Base-by-base conservation (phyloP, 2,888 invertebrate species). In the Anorthoa munda region DNA sequence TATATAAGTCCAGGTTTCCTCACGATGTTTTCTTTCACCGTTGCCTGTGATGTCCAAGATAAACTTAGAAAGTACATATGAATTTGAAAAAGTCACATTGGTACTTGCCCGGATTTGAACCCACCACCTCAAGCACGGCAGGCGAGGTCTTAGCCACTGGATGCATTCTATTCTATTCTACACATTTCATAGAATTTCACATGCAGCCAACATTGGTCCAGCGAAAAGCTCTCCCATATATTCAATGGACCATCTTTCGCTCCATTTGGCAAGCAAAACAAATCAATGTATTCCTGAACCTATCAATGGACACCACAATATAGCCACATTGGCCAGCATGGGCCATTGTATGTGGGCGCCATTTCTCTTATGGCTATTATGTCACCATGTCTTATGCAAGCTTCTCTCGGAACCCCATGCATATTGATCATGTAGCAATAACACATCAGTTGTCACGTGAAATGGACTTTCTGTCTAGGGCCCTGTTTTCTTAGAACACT, bases 341-440 rank as follows among this genome's bases (percentile, higher is more conserved):
- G 18, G 17, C 53, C 68, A 72, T 81, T 68, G 71, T 72, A 39
- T 69, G 48, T 53, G 51, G 64, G 31, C 68, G 59, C 56, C 72
- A 81, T 72, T 77, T 72, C 65, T 81, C 77, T 64, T 55, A 81
- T 55, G 59, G 72, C 39, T 68, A 69, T 80, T 81, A 59, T 80
- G 80, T 77, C 77, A 81, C 46, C 60, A 45, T n/a, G 48, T 12
- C n/a, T 80, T 80, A 80, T 66, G 72, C 66, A 80, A 77, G 66
- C 39, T 21, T 17, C 50, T 70, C 45, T 68, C 31, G 50, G 51
- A 59, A 53, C 65, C n/a, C 66, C 81, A 69, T 72, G 63, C 55
- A 68, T 77, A 69, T 74, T 81, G 72, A 71, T 50, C 18, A 17
- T 55, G 65, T n/a, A 12, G 66, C 46, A 55, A 65, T 46, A 58